A percentile compares a stretch with the other conserved stretches of the same genome.
These are phyloP conservation scores for Leiothrix lutea DNA, from an alignment of 2,113 vertebrate genomes.

Conservation along the genomic window DNA sequence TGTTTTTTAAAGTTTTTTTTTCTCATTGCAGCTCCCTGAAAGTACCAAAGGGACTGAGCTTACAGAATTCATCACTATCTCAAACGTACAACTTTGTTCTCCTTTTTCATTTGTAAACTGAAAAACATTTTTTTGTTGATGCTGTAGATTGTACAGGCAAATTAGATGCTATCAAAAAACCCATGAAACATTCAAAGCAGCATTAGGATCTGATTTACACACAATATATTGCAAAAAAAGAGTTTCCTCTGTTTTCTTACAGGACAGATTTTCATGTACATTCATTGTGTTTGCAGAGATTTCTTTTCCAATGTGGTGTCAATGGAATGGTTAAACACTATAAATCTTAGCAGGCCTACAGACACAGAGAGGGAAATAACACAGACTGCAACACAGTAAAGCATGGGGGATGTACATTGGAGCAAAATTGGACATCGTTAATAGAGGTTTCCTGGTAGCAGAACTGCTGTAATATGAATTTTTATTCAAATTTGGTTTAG, in stretches of 20 bases:
- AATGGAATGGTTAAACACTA: background rate
- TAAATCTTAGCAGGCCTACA: background rate
- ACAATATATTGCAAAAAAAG: background rate
- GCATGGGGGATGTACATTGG: background rate
- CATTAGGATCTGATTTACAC: background rate
- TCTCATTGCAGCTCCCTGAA: background rate
- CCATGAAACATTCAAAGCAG: background rate
- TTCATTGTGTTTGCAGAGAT: background rate
- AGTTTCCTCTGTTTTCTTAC: background rate
- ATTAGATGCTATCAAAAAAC: background rate
- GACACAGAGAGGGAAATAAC: background rate
- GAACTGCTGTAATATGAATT: background rate
- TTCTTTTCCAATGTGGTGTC: background rate
- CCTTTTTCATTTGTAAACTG: background rate
- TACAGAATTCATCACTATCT: background rate
- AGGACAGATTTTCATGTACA: background rate
- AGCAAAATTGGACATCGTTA: background rate
- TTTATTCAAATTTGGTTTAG: conserved; percentile 14
- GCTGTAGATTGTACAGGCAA: background rate
- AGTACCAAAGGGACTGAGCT: background rate
- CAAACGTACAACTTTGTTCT: background rate
- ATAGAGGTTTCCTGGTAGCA: conserved; percentile 2
- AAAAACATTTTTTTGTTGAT: background rate
- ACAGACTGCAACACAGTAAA: background rate
- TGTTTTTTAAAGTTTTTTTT: background rate